These are phyloP conservation scores for Phaenicophaeus curvirostris DNA, from an alignment of 2,797 vertebrate species.

Conservation along the genomic window DNA sequence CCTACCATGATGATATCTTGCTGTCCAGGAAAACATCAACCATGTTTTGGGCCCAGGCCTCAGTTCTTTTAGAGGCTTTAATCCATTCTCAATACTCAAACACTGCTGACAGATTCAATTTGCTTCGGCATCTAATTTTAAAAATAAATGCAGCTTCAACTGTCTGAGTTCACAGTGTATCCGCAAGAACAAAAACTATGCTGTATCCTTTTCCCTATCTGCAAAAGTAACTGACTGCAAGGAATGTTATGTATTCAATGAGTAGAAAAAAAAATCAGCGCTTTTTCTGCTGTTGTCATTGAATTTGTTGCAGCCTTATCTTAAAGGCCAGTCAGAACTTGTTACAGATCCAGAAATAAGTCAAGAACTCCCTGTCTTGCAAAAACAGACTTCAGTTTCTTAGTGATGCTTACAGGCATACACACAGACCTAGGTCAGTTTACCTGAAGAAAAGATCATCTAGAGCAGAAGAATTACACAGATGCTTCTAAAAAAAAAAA, in stretches of 20 bases:
- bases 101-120: neutral
- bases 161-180: neutral
- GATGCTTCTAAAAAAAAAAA: neutral
- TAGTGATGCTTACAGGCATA: neutral
- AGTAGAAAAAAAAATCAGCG: neutral
- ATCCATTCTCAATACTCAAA: neutral
- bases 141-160: neutral
- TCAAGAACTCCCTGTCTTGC: neutral
- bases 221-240: neutral
- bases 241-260: neutral
- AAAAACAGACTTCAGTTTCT: neutral
- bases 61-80: neutral
- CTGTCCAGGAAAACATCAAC: neutral
- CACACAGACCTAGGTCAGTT: neutral
- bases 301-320: neutral
- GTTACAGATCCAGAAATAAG: neutral
- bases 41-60: neutral
- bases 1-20: neutral
- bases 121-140: neutral
- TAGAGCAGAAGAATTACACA: neutral
- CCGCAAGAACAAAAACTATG: neutral
- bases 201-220: neutral
- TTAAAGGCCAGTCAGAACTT: neutral
- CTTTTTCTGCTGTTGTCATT: neutral
- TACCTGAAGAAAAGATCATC: neutral